Base-by-base conservation (phyloP, 2,113 vertebrate genomes). In the Crypturellus undulatus region DNA sequence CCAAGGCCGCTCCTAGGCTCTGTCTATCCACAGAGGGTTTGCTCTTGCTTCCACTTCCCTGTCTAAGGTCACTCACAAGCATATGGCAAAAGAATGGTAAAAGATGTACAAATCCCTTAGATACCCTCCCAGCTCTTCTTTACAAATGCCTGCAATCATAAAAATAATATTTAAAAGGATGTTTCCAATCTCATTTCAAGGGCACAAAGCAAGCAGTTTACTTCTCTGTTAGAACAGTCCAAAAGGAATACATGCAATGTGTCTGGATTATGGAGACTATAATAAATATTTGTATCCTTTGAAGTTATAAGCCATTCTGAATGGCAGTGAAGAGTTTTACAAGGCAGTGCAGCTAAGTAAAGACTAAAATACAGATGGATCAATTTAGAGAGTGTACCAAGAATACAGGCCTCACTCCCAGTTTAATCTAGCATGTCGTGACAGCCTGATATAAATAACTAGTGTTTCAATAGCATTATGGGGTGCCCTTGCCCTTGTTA, bases 351-450 rank as follows among this genome's bases (percentile, higher is more conserved):
- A 91, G 87, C 42, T 73, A 87, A 79, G 11, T 79, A 79, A 89
- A 71, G 71, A 65, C 56, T 91, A 47, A 91, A 93, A 28, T 45
- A 87, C 54, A 91, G 60, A 56, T 43, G 32, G 32, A 80, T 86
- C 7, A 71, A 38, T 75, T 70, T 62, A 94, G 79, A 91, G 56
- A 28, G 15, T 26, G 13, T 15, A 47, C 79, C 28, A 92, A 75
- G 76, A n/a, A 11, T 30, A 36, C 87, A 9, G 17, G 56, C 36
- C 58, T 81, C 58, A 26, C 4, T 63, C 12, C 34, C 20, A 36
- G 28, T 78, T 94, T 90, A 30, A 8, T 77, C 19, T 59, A 47
- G 14, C 20, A 25, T 52, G 28, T 76, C 7, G 54, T 49, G 47
- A 78, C 12, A 81, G 6, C 10, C 62, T 90, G n/a, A 86, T 79